Conservation (phyloP, 2,113 vertebrate genomes). For the Myotis davidii region DNA sequence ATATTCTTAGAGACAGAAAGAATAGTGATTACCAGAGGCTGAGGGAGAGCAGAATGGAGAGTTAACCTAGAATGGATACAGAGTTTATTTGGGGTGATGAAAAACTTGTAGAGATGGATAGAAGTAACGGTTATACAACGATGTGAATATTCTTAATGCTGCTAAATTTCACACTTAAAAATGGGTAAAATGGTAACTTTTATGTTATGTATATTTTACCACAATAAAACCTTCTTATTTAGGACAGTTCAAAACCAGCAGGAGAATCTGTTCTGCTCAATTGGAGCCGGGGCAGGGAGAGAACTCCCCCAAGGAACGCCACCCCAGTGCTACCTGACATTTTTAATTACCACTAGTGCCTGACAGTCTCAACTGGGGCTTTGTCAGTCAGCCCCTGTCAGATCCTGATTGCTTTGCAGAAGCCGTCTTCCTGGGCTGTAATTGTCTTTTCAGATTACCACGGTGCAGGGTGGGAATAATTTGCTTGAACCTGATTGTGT, state of each 20-base stretch:
- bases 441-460: slow-evolving; percentile 63
- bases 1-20: not conserved
- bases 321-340: not conserved
- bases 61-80: not conserved
- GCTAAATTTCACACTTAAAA: not conserved
- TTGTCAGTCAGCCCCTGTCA: not conserved
- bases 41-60: not conserved
- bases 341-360: not conserved
- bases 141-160: not conserved
- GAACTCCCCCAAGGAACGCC: fast-evolving
- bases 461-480: not conserved
- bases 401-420: slow-evolving; percentile 2
- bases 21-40: not conserved
- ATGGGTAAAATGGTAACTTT: not conserved
- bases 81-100: not conserved
- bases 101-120: not conserved
- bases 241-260: not conserved
- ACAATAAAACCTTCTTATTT: not conserved
- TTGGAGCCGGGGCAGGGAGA: not conserved
- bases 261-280: not conserved
- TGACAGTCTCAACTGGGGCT: not conserved
- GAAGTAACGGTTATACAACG: not conserved
- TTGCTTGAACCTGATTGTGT: slow-evolving; percentile 60
- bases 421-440: slow-evolving; percentile 8
- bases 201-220: not conserved